Conservation (phyloP, 37 sponge, comb jelly and placozoan genomes). For the Axinella damicornis region DNA sequence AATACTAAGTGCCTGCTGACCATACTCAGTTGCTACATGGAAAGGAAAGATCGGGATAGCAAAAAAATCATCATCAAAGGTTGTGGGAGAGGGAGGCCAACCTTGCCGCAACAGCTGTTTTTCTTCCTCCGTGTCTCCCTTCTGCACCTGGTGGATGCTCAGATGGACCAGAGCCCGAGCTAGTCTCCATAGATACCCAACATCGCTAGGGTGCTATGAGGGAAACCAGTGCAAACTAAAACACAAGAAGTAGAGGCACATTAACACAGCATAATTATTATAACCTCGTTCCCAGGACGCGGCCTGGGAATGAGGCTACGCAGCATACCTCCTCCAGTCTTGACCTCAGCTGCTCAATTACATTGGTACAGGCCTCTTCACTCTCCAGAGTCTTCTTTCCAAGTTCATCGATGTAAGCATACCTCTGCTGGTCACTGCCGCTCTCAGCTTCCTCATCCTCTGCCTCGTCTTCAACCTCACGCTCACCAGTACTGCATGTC, state of each 20-base stretch:
- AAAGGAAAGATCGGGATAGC: no score
- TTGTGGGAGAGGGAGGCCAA: background rate
- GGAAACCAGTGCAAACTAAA: no score
- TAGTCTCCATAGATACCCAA: constrained; percentile 57
- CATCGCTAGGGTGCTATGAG: constrained; percentile 7
- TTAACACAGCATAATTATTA: no score
- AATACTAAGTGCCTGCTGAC: constrained; percentile 45
- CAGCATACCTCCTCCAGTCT: constrained; percentile 35
- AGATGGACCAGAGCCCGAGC: constrained; percentile 46
- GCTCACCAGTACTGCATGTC: background rate
- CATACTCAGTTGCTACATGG: constrained; percentile 44
- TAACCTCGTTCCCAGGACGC: no score
- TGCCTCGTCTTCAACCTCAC: background rate
- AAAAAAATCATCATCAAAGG: no score
- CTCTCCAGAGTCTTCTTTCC: constrained; percentile 41
- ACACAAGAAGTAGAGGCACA: background rate
- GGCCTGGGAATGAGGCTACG: no score
- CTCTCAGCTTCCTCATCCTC: background rate
- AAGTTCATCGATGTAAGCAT: constrained; percentile 22
- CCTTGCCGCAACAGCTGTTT: constrained; percentile 39
- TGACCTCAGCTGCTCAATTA: constrained; percentile 24
- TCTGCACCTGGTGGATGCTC: constrained; percentile 32
- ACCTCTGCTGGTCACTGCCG: background rate
- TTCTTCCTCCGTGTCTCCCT: constrained; percentile 39
- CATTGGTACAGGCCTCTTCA: constrained; percentile 35